Evolutionary conservation across 1,140 invertebrate species (phyloP), one percentile per base, ranked within the genome.

Genomic region (Lamellibrachia luymesi): DNA sequence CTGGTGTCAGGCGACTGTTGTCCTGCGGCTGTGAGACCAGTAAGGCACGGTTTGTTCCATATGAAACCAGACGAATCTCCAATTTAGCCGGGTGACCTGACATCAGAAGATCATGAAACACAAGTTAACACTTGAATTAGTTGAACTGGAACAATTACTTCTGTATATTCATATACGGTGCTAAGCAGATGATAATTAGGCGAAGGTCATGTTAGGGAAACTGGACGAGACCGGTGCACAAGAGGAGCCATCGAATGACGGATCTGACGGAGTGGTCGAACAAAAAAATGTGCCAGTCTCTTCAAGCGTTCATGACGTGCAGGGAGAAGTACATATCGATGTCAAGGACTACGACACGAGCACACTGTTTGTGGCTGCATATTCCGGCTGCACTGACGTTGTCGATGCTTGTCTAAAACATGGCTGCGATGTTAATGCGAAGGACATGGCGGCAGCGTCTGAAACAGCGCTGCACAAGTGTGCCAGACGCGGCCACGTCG

Each of bases 391-490:
- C 17, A 17, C 2, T 80, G 2, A 80, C 64, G 17, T 80, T 80
- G 64, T 80, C 25, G 64, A 80, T 80, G 64, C 64, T 0, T 80
- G 64, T 80, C 64, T 80, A 80, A 80, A 80, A 80, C 64, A 80
- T 80, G 64, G 64, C 64, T 80, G 64, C 25, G 64, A 80, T 80
- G 64, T 80, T 2, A 80, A 80, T 80, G 17, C 17, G 64, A 80
- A 17, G 25, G 64, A 80, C 17, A 2, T 4, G 25, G 17, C 6
- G 6, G 52, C 64, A 8, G 25, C 64, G 25, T 80, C 13, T 22
- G 64, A 91, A 13, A 91, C 91, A 27, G 91, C 91, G 6, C 91
- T 91, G 27, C 91, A 91, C 51, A 51, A 91, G 22, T 50, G 49
- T 50, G 91, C 25, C 91, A 8, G 51, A 91, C 51, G n/a, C 22